A percentile compares a stretch with the other conserved stretches of the same genome.
These are phyloP conservation scores for Aplochiton taeniatus DNA, from an alignment of 2,797 vertebrate genomes.

Conservation along the genomic window DNA sequence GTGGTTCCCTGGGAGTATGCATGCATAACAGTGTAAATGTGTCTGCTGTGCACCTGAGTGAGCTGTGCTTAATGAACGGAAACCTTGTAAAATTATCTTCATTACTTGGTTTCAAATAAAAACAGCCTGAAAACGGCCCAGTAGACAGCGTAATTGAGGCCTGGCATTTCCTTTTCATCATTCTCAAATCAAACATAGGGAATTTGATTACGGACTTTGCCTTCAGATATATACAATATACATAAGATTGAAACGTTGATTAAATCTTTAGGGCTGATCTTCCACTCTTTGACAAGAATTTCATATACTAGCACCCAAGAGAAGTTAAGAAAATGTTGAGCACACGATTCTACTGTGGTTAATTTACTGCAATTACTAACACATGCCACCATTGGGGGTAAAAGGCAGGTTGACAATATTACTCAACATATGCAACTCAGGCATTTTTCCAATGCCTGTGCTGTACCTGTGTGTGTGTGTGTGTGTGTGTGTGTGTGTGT, in stretches of 20 bases:
- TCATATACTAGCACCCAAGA: slow-evolving; percentile 51
- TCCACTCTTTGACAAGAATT: slow-evolving; percentile 32
- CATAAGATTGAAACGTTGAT: slow-evolving; percentile 48
- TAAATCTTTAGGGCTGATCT: slow-evolving; percentile 44
- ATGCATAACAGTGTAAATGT: not conserved
- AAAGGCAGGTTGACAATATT: slow-evolving; percentile 24
- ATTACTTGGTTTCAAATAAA: slow-evolving; percentile 64
- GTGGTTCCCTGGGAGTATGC: slow-evolving; percentile 16
- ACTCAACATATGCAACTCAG: slow-evolving; percentile 17
- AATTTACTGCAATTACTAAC: slow-evolving; percentile 49
- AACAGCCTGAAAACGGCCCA: slow-evolving; percentile 32
- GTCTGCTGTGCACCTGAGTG: slow-evolving; percentile 58
- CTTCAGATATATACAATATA: slow-evolving; percentile 39
- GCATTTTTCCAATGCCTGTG: not conserved
- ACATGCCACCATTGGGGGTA: slow-evolving; percentile 37
- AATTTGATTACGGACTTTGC: slow-evolving; percentile 53
- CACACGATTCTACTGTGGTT: slow-evolving; percentile 39
- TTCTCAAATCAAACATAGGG: slow-evolving; percentile 62
- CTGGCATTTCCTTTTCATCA: slow-evolving; percentile 53
- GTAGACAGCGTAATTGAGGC: slow-evolving; percentile 10
- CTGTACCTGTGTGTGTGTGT: not conserved
- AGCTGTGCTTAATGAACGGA: slow-evolving; percentile 55
- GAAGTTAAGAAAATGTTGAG: slow-evolving; percentile 47
- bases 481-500: slow-evolving; percentile 13
- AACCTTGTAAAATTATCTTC: slow-evolving; percentile 65